phyloP scores from a whole-genome alignment of 23 tunicate genomes.

The Phallusia fumigata region DNA sequence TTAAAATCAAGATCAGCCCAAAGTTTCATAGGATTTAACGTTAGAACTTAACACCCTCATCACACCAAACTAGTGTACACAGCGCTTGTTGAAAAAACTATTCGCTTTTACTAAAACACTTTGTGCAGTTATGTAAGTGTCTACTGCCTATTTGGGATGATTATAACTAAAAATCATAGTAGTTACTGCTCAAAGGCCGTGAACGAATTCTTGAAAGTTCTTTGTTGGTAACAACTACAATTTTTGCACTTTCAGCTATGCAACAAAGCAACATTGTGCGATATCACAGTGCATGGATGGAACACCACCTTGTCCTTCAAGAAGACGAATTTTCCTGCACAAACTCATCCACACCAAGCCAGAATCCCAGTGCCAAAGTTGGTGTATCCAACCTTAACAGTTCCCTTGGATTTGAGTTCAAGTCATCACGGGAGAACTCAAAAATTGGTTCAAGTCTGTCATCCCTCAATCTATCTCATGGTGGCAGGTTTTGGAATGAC shows the following conservation, averaged over 20 bases:
- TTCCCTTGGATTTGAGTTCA: conserved; percentile 2
- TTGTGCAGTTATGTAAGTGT: too few species aligned
- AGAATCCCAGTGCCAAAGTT: background rate
- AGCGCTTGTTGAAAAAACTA: too few species aligned
- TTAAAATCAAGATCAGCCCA: too few species aligned
- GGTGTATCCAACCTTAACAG: background rate
- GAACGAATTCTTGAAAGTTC: too few species aligned
- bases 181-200: too few species aligned
- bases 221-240: too few species aligned
- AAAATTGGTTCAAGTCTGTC: background rate
- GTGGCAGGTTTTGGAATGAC: conserved; percentile 4
- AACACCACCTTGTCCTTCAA: conserved; percentile 26
- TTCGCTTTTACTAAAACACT: too few species aligned
- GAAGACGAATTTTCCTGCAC: background rate
- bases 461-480: background rate
- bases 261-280: conserved; percentile 69
- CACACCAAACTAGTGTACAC: too few species aligned
- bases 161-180: too few species aligned
- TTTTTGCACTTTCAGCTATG: conserved; percentile 51
- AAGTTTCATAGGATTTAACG: too few species aligned
- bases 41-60: too few species aligned
- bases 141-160: too few species aligned
- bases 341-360: background rate
- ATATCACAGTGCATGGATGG: conserved; percentile 84
- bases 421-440: background rate